Percentiles rank a stretch among this genome's conserved stretches.
Evolutionary conservation across 2,113 vertebrate species (phyloP).

Genomic region (Panurus biarmicus): DNA sequence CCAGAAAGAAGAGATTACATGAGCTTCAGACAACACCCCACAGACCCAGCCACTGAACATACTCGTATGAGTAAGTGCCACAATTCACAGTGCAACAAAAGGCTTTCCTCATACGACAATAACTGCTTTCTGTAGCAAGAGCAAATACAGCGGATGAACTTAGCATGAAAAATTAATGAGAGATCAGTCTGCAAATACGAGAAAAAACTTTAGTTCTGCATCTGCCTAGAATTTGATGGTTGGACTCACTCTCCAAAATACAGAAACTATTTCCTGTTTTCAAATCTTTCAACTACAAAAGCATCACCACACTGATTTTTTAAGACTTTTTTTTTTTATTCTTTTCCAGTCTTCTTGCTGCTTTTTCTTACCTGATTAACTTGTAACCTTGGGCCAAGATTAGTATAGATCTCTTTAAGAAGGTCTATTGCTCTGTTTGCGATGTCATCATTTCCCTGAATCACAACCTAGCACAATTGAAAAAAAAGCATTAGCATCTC

Average conservation of each 20-base stretch:
- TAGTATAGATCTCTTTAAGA: conserved; percentile 98
- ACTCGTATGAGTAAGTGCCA: neutral
- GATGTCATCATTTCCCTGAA: conserved; percentile 98
- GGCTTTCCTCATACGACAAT: neutral
- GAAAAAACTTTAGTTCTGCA: neutral
- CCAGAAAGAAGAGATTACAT: neutral
- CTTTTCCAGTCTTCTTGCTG: neutral
- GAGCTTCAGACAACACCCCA: neutral
- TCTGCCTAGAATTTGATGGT: neutral
- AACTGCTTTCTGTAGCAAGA: neutral
- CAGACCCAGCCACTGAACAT: neutral
- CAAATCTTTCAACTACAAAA: neutral
- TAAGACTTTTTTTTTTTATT: neutral
- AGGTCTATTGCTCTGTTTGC: conserved; percentile 96
- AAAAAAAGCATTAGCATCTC: neutral
- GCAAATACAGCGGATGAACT: neutral
- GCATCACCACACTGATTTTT: neutral
- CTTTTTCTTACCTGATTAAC: conserved; percentile 87
- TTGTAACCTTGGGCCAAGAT: conserved; percentile 97
- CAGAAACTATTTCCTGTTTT: neutral
- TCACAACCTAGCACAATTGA: conserved; percentile 82
- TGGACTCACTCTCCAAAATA: neutral
- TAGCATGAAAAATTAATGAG: neutral
- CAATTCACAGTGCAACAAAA: neutral
- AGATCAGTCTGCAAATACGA: neutral